phyloP scores from a whole-genome alignment of 2,113 vertebrate species.

The Hydropotes inermis region DNA sequence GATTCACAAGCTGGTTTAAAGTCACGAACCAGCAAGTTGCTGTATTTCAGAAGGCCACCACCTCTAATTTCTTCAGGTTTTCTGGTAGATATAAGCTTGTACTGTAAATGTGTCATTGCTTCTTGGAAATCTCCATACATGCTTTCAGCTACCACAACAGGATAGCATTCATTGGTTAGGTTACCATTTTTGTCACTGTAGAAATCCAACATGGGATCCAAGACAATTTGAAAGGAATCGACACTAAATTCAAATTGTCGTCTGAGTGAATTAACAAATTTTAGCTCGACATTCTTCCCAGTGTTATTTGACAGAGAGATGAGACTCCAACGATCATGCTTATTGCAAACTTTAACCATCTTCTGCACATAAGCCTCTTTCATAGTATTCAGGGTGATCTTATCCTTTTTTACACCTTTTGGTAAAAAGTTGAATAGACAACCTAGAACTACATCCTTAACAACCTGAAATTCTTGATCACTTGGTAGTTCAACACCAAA shows the following conservation, averaged over 20 bases:
- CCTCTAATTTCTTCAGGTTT: constrained; percentile 97
- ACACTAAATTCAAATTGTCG: constrained; percentile 98
- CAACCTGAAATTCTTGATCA: constrained; percentile 93
- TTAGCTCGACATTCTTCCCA: constrained; percentile 96
- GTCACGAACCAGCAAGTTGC: constrained; percentile 93
- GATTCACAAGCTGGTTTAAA: constrained; percentile 92
- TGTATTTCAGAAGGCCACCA: constrained; percentile 96
- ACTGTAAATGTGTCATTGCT: constrained; percentile 92
- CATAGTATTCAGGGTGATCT: constrained; percentile 93
- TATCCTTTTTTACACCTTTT: constrained; percentile 93
- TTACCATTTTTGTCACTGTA: constrained; percentile 84
- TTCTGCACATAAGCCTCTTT: constrained; percentile 97
- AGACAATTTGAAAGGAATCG: constrained; percentile 96
- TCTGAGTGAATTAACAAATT: constrained; percentile 92
- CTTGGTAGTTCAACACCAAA: constrained; percentile 92
- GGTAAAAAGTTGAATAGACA: constrained; percentile 93
- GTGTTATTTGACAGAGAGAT: constrained; percentile 97
- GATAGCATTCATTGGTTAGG: constrained; percentile 73
- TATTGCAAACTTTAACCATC: constrained; percentile 95
- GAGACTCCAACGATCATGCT: constrained; percentile 95
- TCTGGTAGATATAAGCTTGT: constrained; percentile 92
- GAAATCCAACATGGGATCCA: constrained; percentile 89
- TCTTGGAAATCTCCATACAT: constrained; percentile 96
- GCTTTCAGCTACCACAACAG: constrained; percentile 90
- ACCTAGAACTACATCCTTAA: constrained; percentile 93